Percentiles rank a stretch among this genome's conserved stretches.
Evolutionary conservation across 2,797 vertebrate species (phyloP).

Genomic region (Melanotaenia maccullochi): DNA sequence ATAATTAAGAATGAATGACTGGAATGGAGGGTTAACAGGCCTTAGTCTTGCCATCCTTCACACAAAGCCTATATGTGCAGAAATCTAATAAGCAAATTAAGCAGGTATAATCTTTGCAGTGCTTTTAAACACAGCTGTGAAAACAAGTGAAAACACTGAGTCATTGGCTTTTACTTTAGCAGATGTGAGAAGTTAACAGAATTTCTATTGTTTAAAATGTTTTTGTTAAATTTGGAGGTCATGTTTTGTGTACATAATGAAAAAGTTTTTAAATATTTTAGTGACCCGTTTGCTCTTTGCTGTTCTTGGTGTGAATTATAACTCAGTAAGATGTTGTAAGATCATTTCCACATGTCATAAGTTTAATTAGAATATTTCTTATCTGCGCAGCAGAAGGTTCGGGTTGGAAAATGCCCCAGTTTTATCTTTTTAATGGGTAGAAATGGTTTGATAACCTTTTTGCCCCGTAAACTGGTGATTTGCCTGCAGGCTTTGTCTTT

Average conservation of each 20-base stretch:
- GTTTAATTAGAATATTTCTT: conserved; percentile 40
- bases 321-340: not conserved
- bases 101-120: not conserved
- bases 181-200: not conserved
- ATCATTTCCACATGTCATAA: conserved; percentile 26
- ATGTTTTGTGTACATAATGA: not conserved
- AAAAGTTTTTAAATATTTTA: conserved; percentile 5
- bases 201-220: not conserved
- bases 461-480: conserved; percentile 21
- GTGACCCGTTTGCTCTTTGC: not conserved
- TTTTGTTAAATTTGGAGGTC: conserved; percentile 5
- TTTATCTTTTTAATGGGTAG: conserved; percentile 30
- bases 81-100: conserved; percentile 22
- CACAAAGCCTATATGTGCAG: conserved; percentile 33
- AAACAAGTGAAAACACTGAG: conserved; percentile 21
- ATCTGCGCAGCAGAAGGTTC: conserved; percentile 26
- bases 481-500: conserved; percentile 13
- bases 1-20: conserved; percentile 59
- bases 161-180: not conserved
- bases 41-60: not conserved
- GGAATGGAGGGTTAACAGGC: conserved; percentile 40
- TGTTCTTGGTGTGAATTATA: conserved; percentile 3
- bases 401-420: conserved; percentile 4
- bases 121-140: conserved; percentile 13
- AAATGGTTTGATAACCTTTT: conserved; percentile 46